Evolutionary conservation across 2,797 vertebrate genomes (phyloP).

Genomic region (Amblyraja radiata): DNA sequence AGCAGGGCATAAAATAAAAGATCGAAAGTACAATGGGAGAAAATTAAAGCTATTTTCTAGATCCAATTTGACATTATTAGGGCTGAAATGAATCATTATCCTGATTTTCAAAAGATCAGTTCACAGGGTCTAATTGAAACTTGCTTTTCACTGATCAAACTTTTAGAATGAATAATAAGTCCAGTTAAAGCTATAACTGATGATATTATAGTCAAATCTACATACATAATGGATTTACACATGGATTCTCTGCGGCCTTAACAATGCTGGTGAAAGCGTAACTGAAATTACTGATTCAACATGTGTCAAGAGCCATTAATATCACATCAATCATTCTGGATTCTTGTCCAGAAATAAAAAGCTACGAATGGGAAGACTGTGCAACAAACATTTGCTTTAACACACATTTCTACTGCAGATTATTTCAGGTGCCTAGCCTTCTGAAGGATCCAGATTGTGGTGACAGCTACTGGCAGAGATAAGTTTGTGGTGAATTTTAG

Average conservation of each 20-base stretch:
- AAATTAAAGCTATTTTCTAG: not conserved
- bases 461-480: not conserved
- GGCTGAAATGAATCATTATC: not conserved
- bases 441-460: not conserved
- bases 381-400: not conserved
- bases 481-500: not conserved
- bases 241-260: not conserved
- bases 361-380: not conserved
- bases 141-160: not conserved
- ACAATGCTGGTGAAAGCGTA: not conserved
- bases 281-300: not conserved
- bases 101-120: not conserved
- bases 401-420: not conserved
- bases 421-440: not conserved
- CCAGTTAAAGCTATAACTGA: not conserved
- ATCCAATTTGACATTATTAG: not conserved
- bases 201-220: not conserved
- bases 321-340: not conserved
- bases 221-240: not conserved
- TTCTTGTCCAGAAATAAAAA: not conserved
- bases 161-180: conserved; percentile 5
- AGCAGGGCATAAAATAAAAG: not conserved
- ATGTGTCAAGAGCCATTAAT: not conserved
- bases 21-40: not conserved
- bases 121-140: not conserved